A percentile compares a stretch with the other conserved stretches of the same genome.
phyloP scores from a whole-genome alignment of 1,140 invertebrate species.

The Microvelia longipes region DNA sequence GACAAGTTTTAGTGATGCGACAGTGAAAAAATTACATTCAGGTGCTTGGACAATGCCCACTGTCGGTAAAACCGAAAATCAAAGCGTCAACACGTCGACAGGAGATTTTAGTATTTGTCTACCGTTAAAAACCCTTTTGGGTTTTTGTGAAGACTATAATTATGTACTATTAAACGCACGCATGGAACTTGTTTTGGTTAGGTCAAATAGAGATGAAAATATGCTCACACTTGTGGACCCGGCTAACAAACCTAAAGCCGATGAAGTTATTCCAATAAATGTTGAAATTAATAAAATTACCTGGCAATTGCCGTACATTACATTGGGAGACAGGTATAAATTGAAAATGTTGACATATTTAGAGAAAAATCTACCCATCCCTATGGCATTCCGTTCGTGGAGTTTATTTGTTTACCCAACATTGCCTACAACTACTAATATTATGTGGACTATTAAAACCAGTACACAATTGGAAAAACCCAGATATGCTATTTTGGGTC shows the following conservation, averaged over 20 bases:
- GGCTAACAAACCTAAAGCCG: neutral
- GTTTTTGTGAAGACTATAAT: neutral
- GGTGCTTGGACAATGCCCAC: neutral
- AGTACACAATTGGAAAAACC: neutral
- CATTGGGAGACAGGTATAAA: neutral
- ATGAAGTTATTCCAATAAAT: neutral
- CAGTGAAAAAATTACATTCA: neutral
- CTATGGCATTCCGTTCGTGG: neutral
- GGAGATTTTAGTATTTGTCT: neutral
- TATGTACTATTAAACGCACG: neutral
- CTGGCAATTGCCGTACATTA: neutral
- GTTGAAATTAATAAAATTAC: neutral
- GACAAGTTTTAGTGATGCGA: neutral
- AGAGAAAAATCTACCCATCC: neutral
- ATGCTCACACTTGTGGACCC: neutral
- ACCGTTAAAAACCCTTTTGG: neutral
- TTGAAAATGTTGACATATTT: neutral
- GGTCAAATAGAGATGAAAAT: neutral
- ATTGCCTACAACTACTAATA: neutral
- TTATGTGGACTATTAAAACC: neutral
- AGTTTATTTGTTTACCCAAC: neutral
- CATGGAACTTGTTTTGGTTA: neutral
- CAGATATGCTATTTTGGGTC: neutral
- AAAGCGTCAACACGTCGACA: neutral
- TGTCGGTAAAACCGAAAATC: neutral